phyloP scores from a whole-genome alignment of 2,113 vertebrate genomes.

The Pipa parva region DNA sequence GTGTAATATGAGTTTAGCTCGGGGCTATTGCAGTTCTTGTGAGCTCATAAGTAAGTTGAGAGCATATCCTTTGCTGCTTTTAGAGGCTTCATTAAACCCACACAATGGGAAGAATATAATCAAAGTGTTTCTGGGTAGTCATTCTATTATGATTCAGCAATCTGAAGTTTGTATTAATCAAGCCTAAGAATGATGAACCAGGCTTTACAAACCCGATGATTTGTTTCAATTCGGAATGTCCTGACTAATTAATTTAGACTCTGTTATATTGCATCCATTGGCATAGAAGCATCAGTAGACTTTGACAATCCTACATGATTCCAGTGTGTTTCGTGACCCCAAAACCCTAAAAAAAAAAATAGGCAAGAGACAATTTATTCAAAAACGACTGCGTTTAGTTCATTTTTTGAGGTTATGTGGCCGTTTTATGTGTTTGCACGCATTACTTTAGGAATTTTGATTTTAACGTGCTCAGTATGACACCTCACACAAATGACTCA shows the following conservation, averaged over 20 bases:
- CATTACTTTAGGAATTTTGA: too few relatives aligned
- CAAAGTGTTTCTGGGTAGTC: not conserved
- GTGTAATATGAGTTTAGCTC: not conserved
- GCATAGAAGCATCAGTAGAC: too few relatives aligned
- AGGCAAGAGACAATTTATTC: too few relatives aligned
- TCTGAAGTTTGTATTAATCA: conserved; percentile 1
- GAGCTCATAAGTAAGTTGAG: not conserved
- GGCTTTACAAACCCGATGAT: not conserved
- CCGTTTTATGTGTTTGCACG: too few relatives aligned
- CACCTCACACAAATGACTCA: too few relatives aligned
- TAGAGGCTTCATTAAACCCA: conserved; percentile 2
- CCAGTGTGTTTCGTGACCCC: too few relatives aligned
- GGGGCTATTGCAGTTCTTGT: not conserved
- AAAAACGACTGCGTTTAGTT: too few relatives aligned
- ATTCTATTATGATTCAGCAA: not conserved
- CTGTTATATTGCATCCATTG: too few relatives aligned
- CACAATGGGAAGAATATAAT: not conserved
- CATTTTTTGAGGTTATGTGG: too few relatives aligned
- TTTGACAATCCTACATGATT: too few relatives aligned
- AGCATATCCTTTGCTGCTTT: not conserved
- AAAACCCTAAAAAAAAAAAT: too few relatives aligned
- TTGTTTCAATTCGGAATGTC: not conserved
- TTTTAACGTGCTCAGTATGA: too few relatives aligned
- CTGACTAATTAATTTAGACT: not conserved
- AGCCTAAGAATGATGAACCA: not conserved